Evolutionary conservation across 1,140 invertebrate species (phyloP), one percentile per base, ranked within the genome.

Genomic region (Papilio helenus): DNA sequence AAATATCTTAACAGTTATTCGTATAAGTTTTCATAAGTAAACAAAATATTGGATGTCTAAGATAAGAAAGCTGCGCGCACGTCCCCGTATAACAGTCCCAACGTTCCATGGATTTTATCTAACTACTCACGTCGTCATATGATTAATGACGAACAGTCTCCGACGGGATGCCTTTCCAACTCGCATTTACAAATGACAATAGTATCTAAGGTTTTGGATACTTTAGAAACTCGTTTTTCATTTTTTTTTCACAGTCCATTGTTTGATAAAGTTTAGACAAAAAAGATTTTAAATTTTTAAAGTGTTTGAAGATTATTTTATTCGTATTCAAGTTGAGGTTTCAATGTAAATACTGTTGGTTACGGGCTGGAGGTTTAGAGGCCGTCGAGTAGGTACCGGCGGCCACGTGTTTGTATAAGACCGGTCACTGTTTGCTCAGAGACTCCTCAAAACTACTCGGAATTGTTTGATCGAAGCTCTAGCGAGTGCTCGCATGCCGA

Each of bases 401-500:
- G 65, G 72, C 76, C 82, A 85, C 86, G 81, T 93, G 87, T 93
- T 94, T 94, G 89, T 82, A 86, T 86, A 93, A 88, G 86, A 93
- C 90, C 91, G 92, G 92, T 93, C 92, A 86, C 84, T 94, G 86
- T 94, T 94, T 94, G 85, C 87, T 85, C 81, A 85, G 84, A 82
- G 85, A 83, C 88, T 89, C 84, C 87, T 90, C 88, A 83, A 88
- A 87, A 89, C 86, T 88, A 90, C 90, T 92, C 87, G 81, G 88
- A 92, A 91, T 90, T 90, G 88, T 92, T 89, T 90, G 84, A 89
- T 85, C 82, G 82, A 85, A 83, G 89, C 87, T 90, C 88, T 82
- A 84, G 82, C 81, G 83, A 89, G 55, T 49, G 76, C 20, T 61
- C 34, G 29, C 76, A 42, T 77, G 29, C 39, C 9, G 26, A 65